Base-by-base conservation (phyloP, 2,888 invertebrate species). In the Coleophora flavipennella region DNA sequence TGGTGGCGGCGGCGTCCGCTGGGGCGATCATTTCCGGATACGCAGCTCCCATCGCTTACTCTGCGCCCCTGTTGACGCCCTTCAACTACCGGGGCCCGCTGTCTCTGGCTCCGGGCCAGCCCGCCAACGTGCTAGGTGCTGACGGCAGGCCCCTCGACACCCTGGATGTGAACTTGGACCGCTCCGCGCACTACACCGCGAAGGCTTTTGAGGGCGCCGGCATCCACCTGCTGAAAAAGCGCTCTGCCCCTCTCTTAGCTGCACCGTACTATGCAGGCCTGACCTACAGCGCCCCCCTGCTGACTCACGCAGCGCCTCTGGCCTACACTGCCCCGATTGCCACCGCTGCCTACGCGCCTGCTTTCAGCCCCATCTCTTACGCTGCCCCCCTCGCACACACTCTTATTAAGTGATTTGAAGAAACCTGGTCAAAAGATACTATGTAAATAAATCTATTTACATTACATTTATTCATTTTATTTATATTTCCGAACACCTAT, bases 1-100 rank as follows among this genome's bases (percentile, higher is more conserved):
- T 89, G 56, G 53, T 89, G 68, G 87, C 88, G 50, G 74, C 86
- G 50, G 88, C 81, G 51, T 77, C 81, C 44, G 88, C 89, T 13
- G 39, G 40, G 13, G 36, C 27, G 9, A 38, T 43, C 29, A 11
- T 41, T 3, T 13, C 38, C 32, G 58, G 61, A 7, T 57, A 55
- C 45, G 34, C 46, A 33, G 48, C 66, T 3, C 55, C 67, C 4
- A 32, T 59, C 25, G 59, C 62, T 11, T 64, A 68, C 55, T 38
- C 55, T 26, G 46, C 68, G 31, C 50, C 70, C 0, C 34, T 61
- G 11, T 34, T 62, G 39, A 48, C 61, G 31, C 65, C 67, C 3
- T 49, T 44, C 46, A 76, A 77, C 66, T 78, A 76, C 61, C 66
- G 74, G 44, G 76, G 70, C 11, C 78, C 79, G 8, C 62, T 79